phyloP scores from a whole-genome alignment of 2,797 vertebrate genomes.

The Notamacropus eugenii region DNA sequence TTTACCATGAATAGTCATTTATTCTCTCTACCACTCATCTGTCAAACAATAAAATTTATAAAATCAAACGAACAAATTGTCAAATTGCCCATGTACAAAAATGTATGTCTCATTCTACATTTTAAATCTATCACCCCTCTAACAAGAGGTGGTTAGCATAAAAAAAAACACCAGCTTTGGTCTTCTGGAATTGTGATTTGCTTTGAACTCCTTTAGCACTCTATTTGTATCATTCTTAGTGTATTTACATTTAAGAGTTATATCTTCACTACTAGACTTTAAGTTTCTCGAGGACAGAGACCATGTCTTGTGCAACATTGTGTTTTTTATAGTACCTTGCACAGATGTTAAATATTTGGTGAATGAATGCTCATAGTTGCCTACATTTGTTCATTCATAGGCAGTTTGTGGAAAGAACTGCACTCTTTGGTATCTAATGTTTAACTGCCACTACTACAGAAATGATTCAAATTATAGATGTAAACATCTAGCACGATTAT shows the following conservation, averaged over 20 bases:
- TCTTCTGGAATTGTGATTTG: not conserved
- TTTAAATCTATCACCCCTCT: not conserved
- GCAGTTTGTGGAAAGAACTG: not conserved
- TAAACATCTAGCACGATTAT: not conserved
- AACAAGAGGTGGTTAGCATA: not conserved
- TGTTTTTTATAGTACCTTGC: not conserved
- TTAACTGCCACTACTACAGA: not conserved
- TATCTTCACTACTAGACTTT: too few species aligned
- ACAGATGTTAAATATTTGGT: not conserved
- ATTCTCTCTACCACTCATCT: not conserved
- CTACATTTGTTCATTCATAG: not conserved
- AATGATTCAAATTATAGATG: not conserved
- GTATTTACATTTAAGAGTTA: too few species aligned
- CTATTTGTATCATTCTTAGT: too few species aligned
- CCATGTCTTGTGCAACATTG: not conserved
- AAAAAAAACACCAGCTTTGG: not conserved
- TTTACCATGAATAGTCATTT: not conserved
- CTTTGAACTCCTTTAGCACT: not conserved
- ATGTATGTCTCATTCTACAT: not conserved
- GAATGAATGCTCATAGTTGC: not conserved
- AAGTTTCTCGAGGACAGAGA: not conserved
- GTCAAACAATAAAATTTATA: not conserved
- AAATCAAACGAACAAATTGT: not conserved
- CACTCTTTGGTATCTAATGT: not conserved
- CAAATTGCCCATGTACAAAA: not conserved